Evolutionary conservation across 2,797 vertebrate species (phyloP), one percentile per base, ranked within the genome.

Genomic region (Hydrolagus colliei): DNA sequence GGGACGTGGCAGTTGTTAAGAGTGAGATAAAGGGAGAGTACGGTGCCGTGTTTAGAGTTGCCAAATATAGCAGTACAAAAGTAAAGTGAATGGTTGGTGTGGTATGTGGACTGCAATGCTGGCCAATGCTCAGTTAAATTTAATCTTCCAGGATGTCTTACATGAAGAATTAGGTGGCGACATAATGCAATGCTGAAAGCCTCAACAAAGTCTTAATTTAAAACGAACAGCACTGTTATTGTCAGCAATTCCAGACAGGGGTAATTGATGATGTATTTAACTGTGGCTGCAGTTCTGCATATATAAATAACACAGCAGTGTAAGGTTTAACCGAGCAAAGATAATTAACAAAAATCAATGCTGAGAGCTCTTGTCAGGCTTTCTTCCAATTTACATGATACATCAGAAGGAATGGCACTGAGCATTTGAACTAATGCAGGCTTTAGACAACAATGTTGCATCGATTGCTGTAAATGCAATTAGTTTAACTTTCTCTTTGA

Each of bases 221-320:
- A 84, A 71, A 84, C 71, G 79, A 84, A 84, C 79, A 84, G 79
- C 71, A 84, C 65, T 84, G 65, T 84, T 84, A 84, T 84, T 84
- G 79, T 84, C 79, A 84, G 79, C 79, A 84, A 67, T 84, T 84
- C 65, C 79, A 84, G 79, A 18, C 79, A 84, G 71, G 62, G 79
- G 52, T 84, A 84, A 84, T 67, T 84, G 79, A 84, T 84, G 79
- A 84, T 84, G 79, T 84, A 84, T 84, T 84, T 84, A 84, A 84
- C 79, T 71, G 63, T 71, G 79, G 65, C 65, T 71, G 35, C 79
- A 84, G 32, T 84, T 84, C 79, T 84, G 65, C 65, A 84, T 71
- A 84, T n/a, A 84, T 84, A 84, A 84, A 68, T 71, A 84, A 84
- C 65, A 84, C 79, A 84, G 32, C 79, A 84, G 67, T 35, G 35